Base-by-base conservation (phyloP, 2,113 vertebrate genomes). In the Ameiurus melas region DNA sequence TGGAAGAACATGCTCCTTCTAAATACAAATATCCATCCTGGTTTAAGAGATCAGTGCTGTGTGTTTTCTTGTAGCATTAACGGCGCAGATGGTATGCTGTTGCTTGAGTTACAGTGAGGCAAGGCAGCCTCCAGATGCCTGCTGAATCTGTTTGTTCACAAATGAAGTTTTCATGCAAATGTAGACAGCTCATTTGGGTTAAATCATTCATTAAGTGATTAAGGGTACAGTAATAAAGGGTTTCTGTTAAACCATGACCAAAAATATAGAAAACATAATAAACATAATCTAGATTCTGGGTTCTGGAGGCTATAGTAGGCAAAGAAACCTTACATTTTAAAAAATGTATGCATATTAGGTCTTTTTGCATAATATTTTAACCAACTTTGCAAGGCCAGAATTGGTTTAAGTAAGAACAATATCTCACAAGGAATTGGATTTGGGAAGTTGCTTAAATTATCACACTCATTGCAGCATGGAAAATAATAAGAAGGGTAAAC, bases 91-190 rank as follows among this genome's bases (percentile, higher is more conserved):
- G 88, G 88, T 60, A 75, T 75, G n/a, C 77, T 10, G 9, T 89
- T 89, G 84, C 84, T 89, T 89, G 88, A 33, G 55, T 83, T 82
- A 66, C 78, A 30, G 77, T 75, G 60, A 80, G 53, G 77, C 57
- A 53, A 81, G 39, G 51, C 16, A 64, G 25, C 77, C 78, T 86
- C 84, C 84, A 83, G 88, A 86, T 89, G 88, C 84, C 43, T 33
- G 0, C 78, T 55, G 85, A 86, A 83, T 81, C 55, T 39, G 68
- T 87, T 81, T 68, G 60, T 64, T 80, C 77, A 71, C 53, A 82
- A 89, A 71, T 86, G n/a, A 89, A 86, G 77, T 68, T 73, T 85
- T 75, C 77, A 51, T 51, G 77, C 88, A 83, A 86, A 86, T 79
- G 57, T 66, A 33, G 60, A 86, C 85, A 86, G 68, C 85, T 79